Percentiles rank a stretch among this genome's conserved stretches.
phyloP scores from a whole-genome alignment of 2,888 invertebrate species.

The Psylliodes chrysocephalus region DNA sequence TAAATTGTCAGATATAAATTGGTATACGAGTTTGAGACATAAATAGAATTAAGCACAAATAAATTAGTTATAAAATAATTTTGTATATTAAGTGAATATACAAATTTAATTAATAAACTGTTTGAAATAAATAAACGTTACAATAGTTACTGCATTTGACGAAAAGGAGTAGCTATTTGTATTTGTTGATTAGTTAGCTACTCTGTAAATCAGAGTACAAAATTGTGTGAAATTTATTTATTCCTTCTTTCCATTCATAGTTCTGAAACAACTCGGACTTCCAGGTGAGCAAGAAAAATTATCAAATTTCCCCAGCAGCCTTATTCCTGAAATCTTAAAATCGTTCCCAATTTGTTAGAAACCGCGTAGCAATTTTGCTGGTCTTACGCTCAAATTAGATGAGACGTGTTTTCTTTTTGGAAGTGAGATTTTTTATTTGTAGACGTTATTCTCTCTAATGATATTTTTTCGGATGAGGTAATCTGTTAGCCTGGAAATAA shows the following conservation, averaged over 20 bases:
- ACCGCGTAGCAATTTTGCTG: conserved; percentile 23
- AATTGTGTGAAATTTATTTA: too few relatives aligned
- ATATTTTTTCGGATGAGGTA: conserved; percentile 25
- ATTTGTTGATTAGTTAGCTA: too few relatives aligned
- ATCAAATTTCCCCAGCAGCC: conserved; percentile 23
- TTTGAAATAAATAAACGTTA: too few relatives aligned
- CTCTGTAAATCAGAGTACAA: too few relatives aligned
- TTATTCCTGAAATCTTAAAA: conserved; percentile 22
- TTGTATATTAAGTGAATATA: too few relatives aligned
- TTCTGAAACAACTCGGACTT: conserved; percentile 11
- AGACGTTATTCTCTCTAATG: conserved; percentile 25
- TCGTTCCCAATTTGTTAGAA: conserved; percentile 25
- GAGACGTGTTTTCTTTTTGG: conserved; percentile 18
- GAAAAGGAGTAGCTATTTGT: too few relatives aligned
- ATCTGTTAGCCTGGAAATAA: conserved; percentile 25
- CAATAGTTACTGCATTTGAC: too few relatives aligned
- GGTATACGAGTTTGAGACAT: too few relatives aligned
- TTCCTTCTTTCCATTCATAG: neutral
- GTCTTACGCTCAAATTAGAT: conserved; percentile 30
- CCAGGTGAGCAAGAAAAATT: conserved; percentile 25
- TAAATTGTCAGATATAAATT: too few relatives aligned
- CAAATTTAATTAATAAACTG: too few relatives aligned
- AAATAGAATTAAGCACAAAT: too few relatives aligned
- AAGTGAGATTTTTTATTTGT: conserved; percentile 24
- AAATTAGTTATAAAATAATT: too few relatives aligned